Evolutionary conservation across 2,113 vertebrate species (phyloP).

Genomic region (Dromaius novaehollandiae): DNA sequence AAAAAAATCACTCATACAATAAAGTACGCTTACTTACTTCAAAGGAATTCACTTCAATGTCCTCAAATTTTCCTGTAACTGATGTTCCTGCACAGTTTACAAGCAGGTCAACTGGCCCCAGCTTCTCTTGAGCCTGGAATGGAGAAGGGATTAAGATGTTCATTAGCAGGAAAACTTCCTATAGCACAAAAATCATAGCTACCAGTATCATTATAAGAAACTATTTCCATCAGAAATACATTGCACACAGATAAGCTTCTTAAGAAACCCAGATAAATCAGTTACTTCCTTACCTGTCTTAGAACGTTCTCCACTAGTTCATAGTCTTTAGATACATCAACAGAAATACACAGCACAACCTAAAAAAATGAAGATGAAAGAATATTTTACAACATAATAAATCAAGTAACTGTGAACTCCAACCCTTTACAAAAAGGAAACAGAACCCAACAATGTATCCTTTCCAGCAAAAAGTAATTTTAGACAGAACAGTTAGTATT

Average conservation of each 20-base stretch:
- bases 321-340: constrained; percentile 95
- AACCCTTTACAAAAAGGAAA: neutral
- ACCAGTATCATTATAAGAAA: neutral
- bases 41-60: constrained; percentile 88
- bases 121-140: constrained; percentile 93
- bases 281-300: constrained; percentile 86
- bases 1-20: neutral
- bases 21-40: constrained; percentile 79
- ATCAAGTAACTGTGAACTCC: neutral
- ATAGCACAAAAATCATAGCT: neutral
- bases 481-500: neutral
- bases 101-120: constrained; percentile 98
- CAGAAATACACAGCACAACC: constrained; percentile 96
- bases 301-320: constrained; percentile 94
- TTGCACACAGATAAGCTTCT: neutral
- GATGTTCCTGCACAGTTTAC: constrained; percentile 93
- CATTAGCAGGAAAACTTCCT: neutral
- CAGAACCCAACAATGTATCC: neutral
- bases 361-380: constrained; percentile 53
- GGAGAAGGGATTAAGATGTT: neutral
- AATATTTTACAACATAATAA: neutral
- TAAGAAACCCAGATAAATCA: neutral
- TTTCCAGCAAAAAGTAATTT: neutral
- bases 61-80: constrained; percentile 91
- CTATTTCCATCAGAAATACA: neutral